A percentile compares a stretch with the other conserved stretches of the same genome.
Conservation (phyloP, 2,113 vertebrate genomes). For the Alligator mississippiensis region DNA sequence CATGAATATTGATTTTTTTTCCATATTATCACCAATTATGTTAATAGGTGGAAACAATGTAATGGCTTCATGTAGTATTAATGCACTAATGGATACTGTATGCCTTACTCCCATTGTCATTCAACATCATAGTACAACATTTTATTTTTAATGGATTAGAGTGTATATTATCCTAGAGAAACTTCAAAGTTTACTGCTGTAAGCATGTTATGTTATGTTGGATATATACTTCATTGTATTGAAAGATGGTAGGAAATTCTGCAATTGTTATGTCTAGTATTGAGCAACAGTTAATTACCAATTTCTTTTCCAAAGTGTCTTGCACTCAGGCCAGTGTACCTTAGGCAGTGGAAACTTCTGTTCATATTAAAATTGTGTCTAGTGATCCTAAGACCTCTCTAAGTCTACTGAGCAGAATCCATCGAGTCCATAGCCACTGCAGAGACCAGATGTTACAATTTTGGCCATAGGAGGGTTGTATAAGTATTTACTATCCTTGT, state of each 20-base stretch:
- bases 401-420: neutral
- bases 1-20: neutral
- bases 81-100: constrained; percentile 64
- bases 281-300: constrained; percentile 37
- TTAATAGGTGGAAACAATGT: constrained; percentile 57
- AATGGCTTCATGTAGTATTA: constrained; percentile 70
- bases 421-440: neutral
- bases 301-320: neutral
- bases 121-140: constrained; percentile 48
- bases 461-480: neutral
- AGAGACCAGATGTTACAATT: neutral
- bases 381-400: neutral
- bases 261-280: neutral
- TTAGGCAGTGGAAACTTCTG: neutral
- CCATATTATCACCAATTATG: constrained; percentile 50
- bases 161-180: constrained; percentile 11
- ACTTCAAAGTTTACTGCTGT: constrained; percentile 23
- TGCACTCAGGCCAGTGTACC: neutral
- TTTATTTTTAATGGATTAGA: constrained; percentile 53
- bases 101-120: constrained; percentile 56
- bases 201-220: neutral
- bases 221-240: constrained; percentile 10
- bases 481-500: neutral
- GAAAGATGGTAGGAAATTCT: neutral
- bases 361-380: neutral